Conservation (phyloP, 2,888 invertebrate genomes). For the Erebia epiphron region DNA sequence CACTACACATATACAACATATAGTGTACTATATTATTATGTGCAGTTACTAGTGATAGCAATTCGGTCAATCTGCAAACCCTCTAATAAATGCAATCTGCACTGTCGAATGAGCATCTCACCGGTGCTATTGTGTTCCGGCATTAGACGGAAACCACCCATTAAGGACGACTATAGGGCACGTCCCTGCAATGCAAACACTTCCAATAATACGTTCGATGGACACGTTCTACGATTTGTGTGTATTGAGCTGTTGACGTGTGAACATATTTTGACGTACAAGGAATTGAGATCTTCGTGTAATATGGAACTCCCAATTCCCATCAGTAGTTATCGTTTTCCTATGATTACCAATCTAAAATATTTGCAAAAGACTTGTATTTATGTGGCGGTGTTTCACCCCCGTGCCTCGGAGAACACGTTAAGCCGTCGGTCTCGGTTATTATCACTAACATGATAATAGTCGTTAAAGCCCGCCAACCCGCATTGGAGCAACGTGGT, state of each 20-base stretch:
- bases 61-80: slow-evolving; percentile 28
- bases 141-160: slow-evolving; percentile 55
- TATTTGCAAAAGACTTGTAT: no score
- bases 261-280: slow-evolving; percentile 3
- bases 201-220: slow-evolving; percentile 43
- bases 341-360: no score
- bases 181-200: slow-evolving; percentile 50
- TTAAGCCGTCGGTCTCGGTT: no score
- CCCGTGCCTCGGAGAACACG: no score
- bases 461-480: no score
- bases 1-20: no score
- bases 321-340: not conserved
- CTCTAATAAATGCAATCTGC: slow-evolving; percentile 52
- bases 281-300: not conserved
- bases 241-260: slow-evolving; percentile 25
- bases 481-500: no score
- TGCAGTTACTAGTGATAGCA: slow-evolving; percentile 27
- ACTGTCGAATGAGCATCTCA: slow-evolving; percentile 51
- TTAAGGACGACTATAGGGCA: slow-evolving; percentile 42
- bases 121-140: slow-evolving; percentile 49
- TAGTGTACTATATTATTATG: no score
- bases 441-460: no score
- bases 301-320: not conserved
- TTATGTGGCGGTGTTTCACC: no score
- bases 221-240: slow-evolving; percentile 22